A percentile compares a stretch with the other conserved stretches of the same genome.
Conservation (phyloP, 2,797 vertebrate genomes). For the Diplodus sargus region DNA sequence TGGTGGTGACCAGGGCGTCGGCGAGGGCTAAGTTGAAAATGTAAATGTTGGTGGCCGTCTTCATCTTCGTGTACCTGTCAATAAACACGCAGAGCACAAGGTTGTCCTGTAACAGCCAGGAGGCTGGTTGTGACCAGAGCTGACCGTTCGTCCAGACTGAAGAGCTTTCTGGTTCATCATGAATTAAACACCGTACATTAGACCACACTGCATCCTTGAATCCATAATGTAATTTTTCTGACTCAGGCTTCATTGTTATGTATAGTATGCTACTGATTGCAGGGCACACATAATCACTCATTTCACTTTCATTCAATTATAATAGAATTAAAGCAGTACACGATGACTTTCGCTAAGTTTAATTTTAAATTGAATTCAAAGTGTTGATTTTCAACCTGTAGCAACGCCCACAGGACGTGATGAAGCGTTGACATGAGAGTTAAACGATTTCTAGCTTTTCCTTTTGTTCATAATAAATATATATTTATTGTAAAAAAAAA, state of each 20-base stretch:
- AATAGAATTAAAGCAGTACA: conserved; percentile 1
- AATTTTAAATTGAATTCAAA: neutral
- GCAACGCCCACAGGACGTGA: neutral
- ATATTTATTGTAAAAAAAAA: neutral
- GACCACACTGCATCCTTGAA: conserved; percentile 38
- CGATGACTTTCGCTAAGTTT: conserved; percentile 3
- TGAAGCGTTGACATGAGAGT: neutral
- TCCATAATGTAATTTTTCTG: conserved; percentile 55
- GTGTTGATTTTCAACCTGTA: neutral
- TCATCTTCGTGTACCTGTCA: conserved; percentile 98
- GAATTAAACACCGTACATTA: conserved; percentile 54
- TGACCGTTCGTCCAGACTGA: neutral
- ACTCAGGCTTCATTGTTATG: conserved; percentile 57
- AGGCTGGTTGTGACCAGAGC: neutral
- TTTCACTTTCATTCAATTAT: conserved; percentile 42
- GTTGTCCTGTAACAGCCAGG: neutral
- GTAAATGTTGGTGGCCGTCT: conserved; percentile 98
- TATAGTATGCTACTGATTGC: conserved; percentile 30
- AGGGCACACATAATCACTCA: conserved; percentile 18
- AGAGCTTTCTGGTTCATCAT: conserved; percentile 39
- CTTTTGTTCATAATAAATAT: too few relatives aligned
- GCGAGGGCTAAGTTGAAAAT: conserved; percentile 97
- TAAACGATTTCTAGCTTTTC: too few relatives aligned
- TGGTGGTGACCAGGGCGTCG: conserved; percentile 95
- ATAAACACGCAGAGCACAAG: conserved; percentile 44